Conservation (phyloP, 2,797 vertebrate genomes). For the Delichon dasypus region DNA sequence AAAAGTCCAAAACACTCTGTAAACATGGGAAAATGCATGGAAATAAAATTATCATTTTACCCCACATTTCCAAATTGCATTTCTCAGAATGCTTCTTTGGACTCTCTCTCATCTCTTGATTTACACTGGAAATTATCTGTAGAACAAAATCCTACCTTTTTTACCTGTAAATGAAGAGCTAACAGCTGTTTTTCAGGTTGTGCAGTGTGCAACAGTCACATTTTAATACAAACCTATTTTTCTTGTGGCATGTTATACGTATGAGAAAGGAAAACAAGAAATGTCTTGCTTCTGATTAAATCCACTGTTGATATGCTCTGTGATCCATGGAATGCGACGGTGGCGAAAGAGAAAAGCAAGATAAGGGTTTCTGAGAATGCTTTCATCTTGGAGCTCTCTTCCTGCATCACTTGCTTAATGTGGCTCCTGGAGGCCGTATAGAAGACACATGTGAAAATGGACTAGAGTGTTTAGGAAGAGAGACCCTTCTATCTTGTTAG, state of each 20-base stretch:
- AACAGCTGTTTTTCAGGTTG: slow-evolving; percentile 9
- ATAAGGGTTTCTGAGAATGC: background rate
- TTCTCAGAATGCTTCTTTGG: background rate
- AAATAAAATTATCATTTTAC: background rate
- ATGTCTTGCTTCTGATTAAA: slow-evolving; percentile 50
- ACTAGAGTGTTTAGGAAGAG: background rate
- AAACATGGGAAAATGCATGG: background rate
- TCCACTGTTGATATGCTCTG: slow-evolving; percentile 27
- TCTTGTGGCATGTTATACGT: background rate
- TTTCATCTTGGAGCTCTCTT: slow-evolving; percentile 30
- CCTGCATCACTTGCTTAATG: slow-evolving; percentile 26
- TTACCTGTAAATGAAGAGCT: background rate
- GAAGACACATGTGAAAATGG: background rate
- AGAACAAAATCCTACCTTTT: background rate
- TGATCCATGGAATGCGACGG: slow-evolving; percentile 38
- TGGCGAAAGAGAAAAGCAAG: background rate
- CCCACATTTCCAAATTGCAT: background rate
- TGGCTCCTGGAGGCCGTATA: slow-evolving; percentile 4
- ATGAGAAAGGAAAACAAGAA: background rate
- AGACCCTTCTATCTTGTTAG: background rate
- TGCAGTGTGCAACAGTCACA: background rate
- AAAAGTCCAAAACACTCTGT: background rate
- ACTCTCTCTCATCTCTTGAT: background rate
- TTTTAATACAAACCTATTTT: background rate
- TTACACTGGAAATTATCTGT: background rate